phyloP scores from a whole-genome alignment of 2,888 invertebrate species.

The Oligia strigilis region DNA sequence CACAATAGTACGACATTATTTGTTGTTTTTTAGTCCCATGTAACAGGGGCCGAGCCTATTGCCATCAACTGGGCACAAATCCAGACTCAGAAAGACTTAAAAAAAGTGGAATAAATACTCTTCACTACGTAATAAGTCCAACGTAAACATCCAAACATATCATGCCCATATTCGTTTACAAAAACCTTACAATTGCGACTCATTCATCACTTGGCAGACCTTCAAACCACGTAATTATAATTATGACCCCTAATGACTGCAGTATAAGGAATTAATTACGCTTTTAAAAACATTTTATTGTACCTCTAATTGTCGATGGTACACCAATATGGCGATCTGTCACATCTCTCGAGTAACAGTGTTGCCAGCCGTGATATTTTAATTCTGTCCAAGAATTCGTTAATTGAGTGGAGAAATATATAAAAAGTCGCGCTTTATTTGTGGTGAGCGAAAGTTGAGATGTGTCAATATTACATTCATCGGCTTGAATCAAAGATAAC shows the following conservation, averaged over 20 bases:
- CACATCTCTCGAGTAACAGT: constrained; percentile 63
- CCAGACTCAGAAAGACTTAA: neutral
- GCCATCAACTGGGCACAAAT: neutral
- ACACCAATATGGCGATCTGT: constrained; percentile 67
- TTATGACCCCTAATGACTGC: constrained; percentile 76
- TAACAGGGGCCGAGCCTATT: neutral
- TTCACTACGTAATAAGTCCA: neutral
- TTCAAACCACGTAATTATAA: constrained; percentile 64
- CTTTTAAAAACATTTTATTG: constrained; percentile 72
- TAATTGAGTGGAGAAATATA: constrained; percentile 64
- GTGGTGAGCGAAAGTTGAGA: constrained; percentile 42
- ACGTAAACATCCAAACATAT: constrained; percentile 27
- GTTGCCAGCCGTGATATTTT: constrained; percentile 69
- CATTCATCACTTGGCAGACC: constrained; percentile 67
- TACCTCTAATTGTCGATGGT: constrained; percentile 76
- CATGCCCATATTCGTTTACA: constrained; percentile 45
- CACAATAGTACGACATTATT: neutral
- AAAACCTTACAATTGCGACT: constrained; percentile 57
- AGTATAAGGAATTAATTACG: constrained; percentile 76
- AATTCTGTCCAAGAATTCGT: constrained; percentile 59
- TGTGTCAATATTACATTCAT: constrained; percentile 47
- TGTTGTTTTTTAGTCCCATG: neutral
- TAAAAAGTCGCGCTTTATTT: constrained; percentile 33
- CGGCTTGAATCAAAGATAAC: constrained; percentile 19
- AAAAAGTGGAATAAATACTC: neutral